Conservation (phyloP, 2,113 vertebrate species). For the Oncorhynchus clarkii region DNA sequence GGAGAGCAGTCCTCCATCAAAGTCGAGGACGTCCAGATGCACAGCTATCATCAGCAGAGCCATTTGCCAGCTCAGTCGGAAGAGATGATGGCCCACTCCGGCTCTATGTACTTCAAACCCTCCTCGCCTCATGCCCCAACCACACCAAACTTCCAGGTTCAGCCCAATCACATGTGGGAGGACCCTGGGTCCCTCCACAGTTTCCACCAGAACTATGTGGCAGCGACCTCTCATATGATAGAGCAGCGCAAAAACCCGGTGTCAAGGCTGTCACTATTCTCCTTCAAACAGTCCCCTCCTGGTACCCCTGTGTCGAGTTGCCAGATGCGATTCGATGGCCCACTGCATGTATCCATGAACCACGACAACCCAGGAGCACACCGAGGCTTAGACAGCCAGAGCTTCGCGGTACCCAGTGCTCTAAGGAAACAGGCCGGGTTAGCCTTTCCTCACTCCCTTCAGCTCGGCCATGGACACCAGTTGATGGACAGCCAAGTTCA, state of each 20-base stretch:
- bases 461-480: conserved; percentile 91
- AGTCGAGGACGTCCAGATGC: conserved; percentile 98
- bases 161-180: conserved; percentile 94
- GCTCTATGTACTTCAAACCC: conserved; percentile 97
- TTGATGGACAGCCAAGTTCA: conserved; percentile 93
- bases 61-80: conserved; percentile 90
- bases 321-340: conserved; percentile 98
- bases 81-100: conserved; percentile 92
- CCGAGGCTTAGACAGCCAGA: conserved; percentile 87
- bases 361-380: conserved; percentile 84
- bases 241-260: conserved; percentile 94
- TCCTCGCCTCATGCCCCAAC: conserved; percentile 89
- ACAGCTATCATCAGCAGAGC: conserved; percentile 92
- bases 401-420: conserved; percentile 89
- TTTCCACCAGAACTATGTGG: conserved; percentile 98
- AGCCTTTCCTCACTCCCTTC: conserved; percentile 91
- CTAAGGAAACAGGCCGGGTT: conserved; percentile 89
- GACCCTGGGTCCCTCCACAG: conserved; percentile 94
- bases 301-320: conserved; percentile 95
- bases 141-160: conserved; percentile 92
- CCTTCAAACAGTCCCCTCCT: conserved; percentile 97
- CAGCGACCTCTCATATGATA: conserved; percentile 92
- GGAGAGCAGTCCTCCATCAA: conserved; percentile 97
- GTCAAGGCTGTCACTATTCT: conserved; percentile 95
- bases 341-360: conserved; percentile 91